Conservation (phyloP, 1,140 invertebrate genomes). For the Bombus affinis region DNA sequence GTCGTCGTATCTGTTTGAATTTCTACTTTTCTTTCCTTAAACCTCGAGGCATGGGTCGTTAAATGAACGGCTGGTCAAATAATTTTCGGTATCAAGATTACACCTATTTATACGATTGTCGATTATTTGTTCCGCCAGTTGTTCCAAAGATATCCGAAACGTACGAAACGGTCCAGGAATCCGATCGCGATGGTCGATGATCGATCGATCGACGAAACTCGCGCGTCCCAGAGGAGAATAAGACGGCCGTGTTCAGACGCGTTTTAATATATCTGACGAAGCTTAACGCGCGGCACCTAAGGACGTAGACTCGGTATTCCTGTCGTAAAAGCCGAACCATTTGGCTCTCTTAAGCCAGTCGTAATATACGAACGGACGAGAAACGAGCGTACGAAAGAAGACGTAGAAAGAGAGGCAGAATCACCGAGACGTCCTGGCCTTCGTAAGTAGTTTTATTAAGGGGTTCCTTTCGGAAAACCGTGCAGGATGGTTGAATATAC, state of each 20-base stretch:
- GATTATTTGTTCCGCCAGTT: no score
- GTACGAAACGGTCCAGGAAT: no score
- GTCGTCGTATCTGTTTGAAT: no score
- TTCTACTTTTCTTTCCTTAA: no score
- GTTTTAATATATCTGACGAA: slow-evolving; percentile 46
- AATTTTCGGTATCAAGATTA: no score
- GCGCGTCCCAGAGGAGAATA: neutral
- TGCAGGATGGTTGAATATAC: slow-evolving; percentile 73
- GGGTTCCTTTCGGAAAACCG: slow-evolving; percentile 69
- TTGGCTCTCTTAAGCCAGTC: slow-evolving; percentile 47
- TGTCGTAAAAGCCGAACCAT: slow-evolving; percentile 36
- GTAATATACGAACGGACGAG: slow-evolving; percentile 62
- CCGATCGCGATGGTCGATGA: neutral
- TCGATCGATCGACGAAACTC: neutral
- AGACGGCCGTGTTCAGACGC: slow-evolving; percentile 5
- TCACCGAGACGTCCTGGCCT: slow-evolving; percentile 33
- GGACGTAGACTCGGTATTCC: slow-evolving; percentile 61
- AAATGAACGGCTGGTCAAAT: no score
- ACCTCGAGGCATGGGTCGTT: no score
- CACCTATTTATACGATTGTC: no score
- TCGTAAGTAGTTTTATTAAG: slow-evolving; percentile 70
- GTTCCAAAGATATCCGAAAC: no score
- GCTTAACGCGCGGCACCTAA: slow-evolving; percentile 23
- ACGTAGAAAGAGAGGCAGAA: slow-evolving; percentile 32
- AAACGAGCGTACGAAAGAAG: slow-evolving; percentile 39